A percentile compares a stretch with the other conserved stretches of the same genome.
These are phyloP conservation scores for Temnothorax ravouxi DNA, from an alignment of 2,888 invertebrate species.

Conservation along the genomic window DNA sequence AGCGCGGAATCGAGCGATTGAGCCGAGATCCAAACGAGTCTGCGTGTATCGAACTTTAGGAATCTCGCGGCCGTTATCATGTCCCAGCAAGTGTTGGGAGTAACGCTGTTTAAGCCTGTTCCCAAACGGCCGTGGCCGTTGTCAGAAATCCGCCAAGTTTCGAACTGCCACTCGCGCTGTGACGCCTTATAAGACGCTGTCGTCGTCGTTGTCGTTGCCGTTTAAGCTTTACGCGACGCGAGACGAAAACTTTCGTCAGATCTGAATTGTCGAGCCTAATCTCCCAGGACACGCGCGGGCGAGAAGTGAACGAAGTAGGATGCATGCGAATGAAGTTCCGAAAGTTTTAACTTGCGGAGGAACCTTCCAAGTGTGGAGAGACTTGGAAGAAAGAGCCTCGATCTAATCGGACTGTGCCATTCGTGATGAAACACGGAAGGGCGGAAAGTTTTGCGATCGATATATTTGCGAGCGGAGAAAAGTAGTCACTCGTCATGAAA, in stretches of 20 bases:
- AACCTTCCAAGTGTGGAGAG: conserved; percentile 29
- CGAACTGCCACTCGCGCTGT: conserved; percentile 65
- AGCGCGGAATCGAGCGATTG: conserved; percentile 69
- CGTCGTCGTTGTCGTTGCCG: conserved; percentile 57
- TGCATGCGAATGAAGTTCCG: conserved; percentile 64
- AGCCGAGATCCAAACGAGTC: conserved; percentile 80
- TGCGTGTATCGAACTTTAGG: conserved; percentile 64
- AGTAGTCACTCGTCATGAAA: conserved; percentile 37
- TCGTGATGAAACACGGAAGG: conserved; percentile 5
- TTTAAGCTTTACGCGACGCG: conserved; percentile 52
- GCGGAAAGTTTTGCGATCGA: conserved; percentile 36
- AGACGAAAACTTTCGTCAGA: conserved; percentile 61
- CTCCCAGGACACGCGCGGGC: conserved; percentile 66
- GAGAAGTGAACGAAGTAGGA: conserved; percentile 54
- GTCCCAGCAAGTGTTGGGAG: conserved; percentile 73
- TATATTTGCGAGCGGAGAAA: conserved; percentile 36
- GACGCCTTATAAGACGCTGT: conserved; percentile 77
- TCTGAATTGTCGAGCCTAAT: conserved; percentile 71
- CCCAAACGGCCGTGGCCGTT: conserved; percentile 74
- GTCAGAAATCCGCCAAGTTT: conserved; percentile 75
- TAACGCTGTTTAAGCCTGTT: conserved; percentile 63
- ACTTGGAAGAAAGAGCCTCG: conserved; percentile 37
- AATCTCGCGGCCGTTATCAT: conserved; percentile 65
- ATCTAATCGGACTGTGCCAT: conserved; percentile 34
- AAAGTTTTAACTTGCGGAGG: conserved; percentile 34